Conservation (phyloP, 2,797 vertebrate genomes). For the Propithecus perrieri region DNA sequence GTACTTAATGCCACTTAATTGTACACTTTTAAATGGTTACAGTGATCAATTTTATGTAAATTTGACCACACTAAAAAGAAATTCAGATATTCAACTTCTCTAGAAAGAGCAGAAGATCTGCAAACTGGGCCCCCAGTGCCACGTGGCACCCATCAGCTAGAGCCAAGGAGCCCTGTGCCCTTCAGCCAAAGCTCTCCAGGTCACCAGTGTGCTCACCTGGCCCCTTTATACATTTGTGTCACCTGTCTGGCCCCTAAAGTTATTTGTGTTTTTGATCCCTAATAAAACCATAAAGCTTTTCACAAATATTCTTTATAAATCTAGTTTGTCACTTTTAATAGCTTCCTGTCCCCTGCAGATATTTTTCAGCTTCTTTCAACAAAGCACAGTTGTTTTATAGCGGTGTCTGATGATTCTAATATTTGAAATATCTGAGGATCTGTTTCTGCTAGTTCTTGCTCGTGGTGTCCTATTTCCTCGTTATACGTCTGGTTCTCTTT, state of each 20-base stretch:
- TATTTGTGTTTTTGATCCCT: slow-evolving; percentile 24
- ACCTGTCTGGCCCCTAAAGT: neutral
- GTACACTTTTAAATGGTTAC: neutral
- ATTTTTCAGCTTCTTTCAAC: slow-evolving; percentile 6
- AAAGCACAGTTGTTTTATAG: slow-evolving; percentile 4
- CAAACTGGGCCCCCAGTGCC: neutral
- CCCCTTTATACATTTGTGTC: neutral
- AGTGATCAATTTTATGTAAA: neutral
- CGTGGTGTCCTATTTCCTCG: slow-evolving; percentile 2
- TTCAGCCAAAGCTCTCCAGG: neutral
- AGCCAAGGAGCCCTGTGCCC: neutral
- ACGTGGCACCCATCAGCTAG: neutral
- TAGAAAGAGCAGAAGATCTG: neutral
- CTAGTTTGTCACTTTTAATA: neutral
- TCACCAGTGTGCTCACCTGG: neutral
- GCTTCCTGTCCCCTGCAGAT: slow-evolving; percentile 29
- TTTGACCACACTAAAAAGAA: neutral
- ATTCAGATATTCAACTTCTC: neutral
- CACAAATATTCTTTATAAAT: slow-evolving; percentile 52
- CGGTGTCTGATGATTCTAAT: neutral
- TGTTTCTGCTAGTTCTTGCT: neutral
- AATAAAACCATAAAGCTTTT: slow-evolving; percentile 38
- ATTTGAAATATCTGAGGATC: neutral
- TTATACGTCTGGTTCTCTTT: neutral
- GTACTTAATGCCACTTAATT: neutral